Percentiles rank a stretch among this genome's conserved stretches.
Conservation (phyloP, 92 coral and sea anemone genomes). For the Porites rus region DNA sequence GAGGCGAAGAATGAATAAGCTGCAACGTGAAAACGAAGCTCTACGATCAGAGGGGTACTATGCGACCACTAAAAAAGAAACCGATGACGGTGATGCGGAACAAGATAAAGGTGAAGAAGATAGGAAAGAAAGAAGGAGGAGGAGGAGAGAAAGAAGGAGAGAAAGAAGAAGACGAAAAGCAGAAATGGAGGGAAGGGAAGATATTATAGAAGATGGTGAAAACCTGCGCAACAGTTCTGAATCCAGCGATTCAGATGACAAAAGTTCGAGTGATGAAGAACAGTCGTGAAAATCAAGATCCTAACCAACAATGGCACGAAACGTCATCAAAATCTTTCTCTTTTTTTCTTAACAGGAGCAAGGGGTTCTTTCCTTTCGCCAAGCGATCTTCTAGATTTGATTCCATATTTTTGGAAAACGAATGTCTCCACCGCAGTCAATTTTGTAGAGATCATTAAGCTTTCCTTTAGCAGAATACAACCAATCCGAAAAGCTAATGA, state of each 20-base stretch:
- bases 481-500: too few relatives aligned
- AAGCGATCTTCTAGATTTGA: too few relatives aligned
- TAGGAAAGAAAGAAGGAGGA: not conserved
- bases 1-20: slow-evolving; percentile 79
- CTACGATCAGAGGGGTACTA: slow-evolving; percentile 21
- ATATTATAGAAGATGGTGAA: not conserved
- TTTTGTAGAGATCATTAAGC: too few relatives aligned
- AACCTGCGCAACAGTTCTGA: slow-evolving; percentile 29
- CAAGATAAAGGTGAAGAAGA: not conserved
- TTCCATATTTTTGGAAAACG: too few relatives aligned
- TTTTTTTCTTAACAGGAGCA: too few relatives aligned
- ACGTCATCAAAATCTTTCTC: slow-evolving; percentile 13
- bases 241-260: slow-evolving; percentile 61
- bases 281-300: slow-evolving; percentile 48
- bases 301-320: slow-evolving; percentile 53
- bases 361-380: too few relatives aligned
- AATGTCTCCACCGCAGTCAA: too few relatives aligned
- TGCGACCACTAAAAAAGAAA: slow-evolving; percentile 36
- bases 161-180: not conserved
- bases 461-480: too few relatives aligned
- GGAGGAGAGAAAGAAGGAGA: not conserved
- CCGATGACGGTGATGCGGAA: slow-evolving; percentile 38
- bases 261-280: slow-evolving; percentile 31
- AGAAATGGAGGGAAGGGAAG: not conserved
- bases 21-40: slow-evolving; percentile 82